Conservation (phyloP, 2,797 vertebrate genomes). For the Brachymystax lenok region DNA sequence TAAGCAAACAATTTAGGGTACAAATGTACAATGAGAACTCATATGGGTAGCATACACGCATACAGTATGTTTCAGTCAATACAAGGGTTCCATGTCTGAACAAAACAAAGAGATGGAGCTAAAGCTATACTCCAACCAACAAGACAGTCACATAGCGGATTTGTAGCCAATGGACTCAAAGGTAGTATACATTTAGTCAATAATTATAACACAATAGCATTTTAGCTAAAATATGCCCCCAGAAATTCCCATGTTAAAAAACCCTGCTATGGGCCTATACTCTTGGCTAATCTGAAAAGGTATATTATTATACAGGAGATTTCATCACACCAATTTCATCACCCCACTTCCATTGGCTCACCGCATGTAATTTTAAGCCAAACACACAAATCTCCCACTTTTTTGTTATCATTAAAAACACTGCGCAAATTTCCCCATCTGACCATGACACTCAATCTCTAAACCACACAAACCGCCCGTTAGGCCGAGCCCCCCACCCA, state of each 20-base stretch:
- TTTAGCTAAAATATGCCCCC: too few species aligned
- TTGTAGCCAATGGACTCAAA: neutral
- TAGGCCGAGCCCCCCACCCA: slow-evolving; percentile 51
- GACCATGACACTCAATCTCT: slow-evolving; percentile 62
- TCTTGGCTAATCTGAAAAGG: slow-evolving; percentile 8
- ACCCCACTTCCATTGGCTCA: slow-evolving; percentile 31
- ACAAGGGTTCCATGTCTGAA: neutral
- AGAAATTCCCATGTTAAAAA: slow-evolving; percentile 1
- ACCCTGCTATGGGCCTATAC: neutral
- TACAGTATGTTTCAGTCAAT: neutral
- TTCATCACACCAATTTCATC: slow-evolving; percentile 30
- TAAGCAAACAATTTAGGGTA: neutral
- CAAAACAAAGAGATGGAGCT: neutral
- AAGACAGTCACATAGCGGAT: neutral
- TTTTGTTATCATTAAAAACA: slow-evolving; percentile 71
- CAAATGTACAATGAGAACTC: neutral
- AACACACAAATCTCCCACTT: slow-evolving; percentile 51
- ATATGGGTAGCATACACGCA: neutral
- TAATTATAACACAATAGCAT: neutral
- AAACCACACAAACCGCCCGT: slow-evolving; percentile 68
- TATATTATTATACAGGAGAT: slow-evolving; percentile 15
- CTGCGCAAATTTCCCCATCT: slow-evolving; percentile 59
- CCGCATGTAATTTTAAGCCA: slow-evolving; percentile 42
- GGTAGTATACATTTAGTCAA: neutral
- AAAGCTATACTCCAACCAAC: neutral